These are phyloP conservation scores for Lasiommata megera DNA, from an alignment of 2,888 invertebrate species.

Conservation along the genomic window DNA sequence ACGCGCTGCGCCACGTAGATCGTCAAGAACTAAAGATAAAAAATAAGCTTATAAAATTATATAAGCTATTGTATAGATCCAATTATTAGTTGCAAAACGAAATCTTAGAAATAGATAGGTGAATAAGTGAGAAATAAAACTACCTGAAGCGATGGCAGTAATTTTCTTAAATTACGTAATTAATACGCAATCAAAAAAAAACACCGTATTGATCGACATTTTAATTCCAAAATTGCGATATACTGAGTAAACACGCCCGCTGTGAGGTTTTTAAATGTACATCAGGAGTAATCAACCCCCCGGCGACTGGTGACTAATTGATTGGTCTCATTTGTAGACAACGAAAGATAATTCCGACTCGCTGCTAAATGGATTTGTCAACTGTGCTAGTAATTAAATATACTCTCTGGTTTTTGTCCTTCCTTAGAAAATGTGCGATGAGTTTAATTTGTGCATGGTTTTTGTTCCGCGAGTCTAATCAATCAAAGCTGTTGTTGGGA, in stretches of 20 bases:
- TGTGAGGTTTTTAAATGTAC: slow-evolving; percentile 41
- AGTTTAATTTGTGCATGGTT: slow-evolving; percentile 45
- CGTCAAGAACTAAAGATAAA: too few species aligned
- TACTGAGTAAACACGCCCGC: slow-evolving; percentile 11
- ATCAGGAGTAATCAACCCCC: slow-evolving; percentile 65
- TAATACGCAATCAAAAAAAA: background rate
- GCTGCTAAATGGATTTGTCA: slow-evolving; percentile 75
- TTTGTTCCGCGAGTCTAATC: slow-evolving; percentile 36
- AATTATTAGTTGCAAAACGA: too few species aligned
- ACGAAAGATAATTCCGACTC: slow-evolving; percentile 70
- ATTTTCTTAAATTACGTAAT: background rate
- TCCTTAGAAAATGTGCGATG: slow-evolving; percentile 40
- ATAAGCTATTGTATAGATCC: too few species aligned
- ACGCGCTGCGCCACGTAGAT: too few species aligned
- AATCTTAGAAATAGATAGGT: too few species aligned
- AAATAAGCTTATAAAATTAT: too few species aligned
- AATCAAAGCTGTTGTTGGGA: slow-evolving; percentile 13
- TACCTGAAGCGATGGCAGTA: too few species aligned
- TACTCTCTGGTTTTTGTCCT: slow-evolving; percentile 54
- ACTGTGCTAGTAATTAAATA: slow-evolving; percentile 73
- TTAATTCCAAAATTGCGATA: slow-evolving; percentile 6
- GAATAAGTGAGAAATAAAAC: too few species aligned
- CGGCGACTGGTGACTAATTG: slow-evolving; percentile 64
- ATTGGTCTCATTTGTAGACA: slow-evolving; percentile 73
- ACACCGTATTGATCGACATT: background rate